These are phyloP conservation scores for Calosoma granatense DNA, from an alignment of 1,140 invertebrate species.

Conservation along the genomic window DNA sequence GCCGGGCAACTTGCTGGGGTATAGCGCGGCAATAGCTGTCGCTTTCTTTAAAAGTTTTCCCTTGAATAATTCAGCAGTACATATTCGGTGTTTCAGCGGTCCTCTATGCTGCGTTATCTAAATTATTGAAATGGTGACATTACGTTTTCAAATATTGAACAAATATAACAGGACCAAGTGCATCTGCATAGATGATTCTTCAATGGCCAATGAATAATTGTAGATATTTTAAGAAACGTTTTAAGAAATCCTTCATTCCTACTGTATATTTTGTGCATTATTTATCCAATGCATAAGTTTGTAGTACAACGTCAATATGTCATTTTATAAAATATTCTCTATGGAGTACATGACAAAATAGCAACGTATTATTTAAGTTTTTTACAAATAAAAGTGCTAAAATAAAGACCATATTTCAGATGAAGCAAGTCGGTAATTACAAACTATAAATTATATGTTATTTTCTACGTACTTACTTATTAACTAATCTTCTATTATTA, in stretches of 20 bases:
- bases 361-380: too few relatives aligned
- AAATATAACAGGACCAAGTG: neutral
- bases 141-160: neutral
- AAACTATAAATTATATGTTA: too few relatives aligned
- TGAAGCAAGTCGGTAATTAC: too few relatives aligned
- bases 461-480: too few relatives aligned
- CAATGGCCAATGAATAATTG: neutral
- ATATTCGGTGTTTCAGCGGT: conserved; percentile 5
- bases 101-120: neutral
- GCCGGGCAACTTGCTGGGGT: neutral
- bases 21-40: conserved; percentile 7
- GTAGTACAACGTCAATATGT: too few relatives aligned
- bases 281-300: too few relatives aligned
- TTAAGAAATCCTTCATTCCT: neutral
- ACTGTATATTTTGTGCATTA: too few relatives aligned
- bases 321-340: too few relatives aligned
- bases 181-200: neutral
- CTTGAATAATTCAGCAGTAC: conserved; percentile 3
- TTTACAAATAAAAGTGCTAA: too few relatives aligned
- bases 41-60: conserved; percentile 2
- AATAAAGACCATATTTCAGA: too few relatives aligned
- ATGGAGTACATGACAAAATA: too few relatives aligned
- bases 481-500: too few relatives aligned
- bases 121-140: neutral
- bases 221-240: neutral